Conservation (phyloP, 2,888 invertebrate species). For the Alloplasta piceator region DNA sequence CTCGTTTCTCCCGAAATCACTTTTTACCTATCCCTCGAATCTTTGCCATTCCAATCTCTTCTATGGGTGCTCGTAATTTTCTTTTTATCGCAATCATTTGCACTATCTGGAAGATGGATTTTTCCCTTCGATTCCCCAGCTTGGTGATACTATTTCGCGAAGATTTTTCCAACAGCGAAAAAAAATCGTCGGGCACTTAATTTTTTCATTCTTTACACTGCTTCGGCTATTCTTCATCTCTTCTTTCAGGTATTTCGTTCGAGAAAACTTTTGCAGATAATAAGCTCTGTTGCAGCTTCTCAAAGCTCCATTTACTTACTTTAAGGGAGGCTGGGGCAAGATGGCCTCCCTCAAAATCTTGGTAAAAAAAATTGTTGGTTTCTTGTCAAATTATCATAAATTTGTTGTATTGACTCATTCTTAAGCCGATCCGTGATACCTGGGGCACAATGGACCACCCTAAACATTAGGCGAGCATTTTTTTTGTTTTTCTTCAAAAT, state of each 20-base stretch:
- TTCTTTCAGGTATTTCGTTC: background rate
- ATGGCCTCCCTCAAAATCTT: too few species aligned
- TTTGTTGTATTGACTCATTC: too few species aligned
- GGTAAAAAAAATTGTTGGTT: too few species aligned
- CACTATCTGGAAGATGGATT: background rate
- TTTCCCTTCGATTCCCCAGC: background rate
- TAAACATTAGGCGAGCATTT: too few species aligned
- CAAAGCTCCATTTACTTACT: too few species aligned
- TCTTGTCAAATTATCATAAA: too few species aligned
- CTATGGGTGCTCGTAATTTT: constrained; percentile 14
- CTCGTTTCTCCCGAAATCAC: constrained; percentile 19
- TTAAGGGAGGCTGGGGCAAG: too few species aligned
- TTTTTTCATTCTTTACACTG: background rate
- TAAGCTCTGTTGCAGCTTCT: too few species aligned
- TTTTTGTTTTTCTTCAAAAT: too few species aligned
- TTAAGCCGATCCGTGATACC: too few species aligned
- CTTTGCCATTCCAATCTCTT: background rate
- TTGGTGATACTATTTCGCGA: background rate
- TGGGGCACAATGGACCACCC: too few species aligned
- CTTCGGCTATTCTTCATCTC: background rate
- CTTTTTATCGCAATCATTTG: constrained; percentile 9
- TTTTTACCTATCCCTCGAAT: constrained; percentile 4
- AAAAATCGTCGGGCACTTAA: background rate
- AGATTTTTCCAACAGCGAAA: constrained; percentile 11
- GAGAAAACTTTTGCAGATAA: background rate